Percentiles rank a stretch among this genome's conserved stretches.
phyloP scores from a whole-genome alignment of 1,140 invertebrate genomes.

The Eciton burchellii region DNA sequence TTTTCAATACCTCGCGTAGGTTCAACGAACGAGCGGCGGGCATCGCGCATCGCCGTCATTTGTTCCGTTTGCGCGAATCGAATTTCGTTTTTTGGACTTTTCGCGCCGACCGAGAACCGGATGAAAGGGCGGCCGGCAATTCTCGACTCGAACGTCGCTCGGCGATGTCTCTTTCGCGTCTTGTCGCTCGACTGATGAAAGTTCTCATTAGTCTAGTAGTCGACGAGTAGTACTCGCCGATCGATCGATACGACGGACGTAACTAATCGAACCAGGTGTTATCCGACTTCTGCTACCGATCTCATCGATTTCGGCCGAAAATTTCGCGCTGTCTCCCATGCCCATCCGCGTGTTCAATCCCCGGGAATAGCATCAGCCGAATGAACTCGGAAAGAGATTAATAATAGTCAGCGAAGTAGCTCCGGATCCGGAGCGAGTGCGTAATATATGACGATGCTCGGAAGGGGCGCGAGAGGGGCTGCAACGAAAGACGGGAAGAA shows the following conservation, averaged over 20 bases:
- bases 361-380: neutral
- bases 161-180: neutral
- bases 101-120: neutral
- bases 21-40: constrained; percentile 64
- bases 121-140: neutral
- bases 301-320: too few species aligned
- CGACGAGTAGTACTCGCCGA: too few species aligned
- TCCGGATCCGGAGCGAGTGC: neutral
- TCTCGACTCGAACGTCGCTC: neutral
- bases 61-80: constrained; percentile 47
- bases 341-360: neutral
- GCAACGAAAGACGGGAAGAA: neutral
- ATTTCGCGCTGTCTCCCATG: too few species aligned
- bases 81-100: constrained; percentile 45
- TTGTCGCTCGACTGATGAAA: too few species aligned
- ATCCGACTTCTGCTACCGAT: too few species aligned
- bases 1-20: constrained; percentile 68
- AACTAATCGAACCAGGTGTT: too few species aligned
- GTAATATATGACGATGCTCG: neutral
- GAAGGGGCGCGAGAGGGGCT: too few species aligned
- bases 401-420: neutral
- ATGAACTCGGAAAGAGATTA: neutral
- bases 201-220: too few species aligned
- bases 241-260: too few species aligned
- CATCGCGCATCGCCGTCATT: constrained; percentile 34